Conservation (phyloP, 1,140 invertebrate species). For the Drosophila sp. region DNA sequence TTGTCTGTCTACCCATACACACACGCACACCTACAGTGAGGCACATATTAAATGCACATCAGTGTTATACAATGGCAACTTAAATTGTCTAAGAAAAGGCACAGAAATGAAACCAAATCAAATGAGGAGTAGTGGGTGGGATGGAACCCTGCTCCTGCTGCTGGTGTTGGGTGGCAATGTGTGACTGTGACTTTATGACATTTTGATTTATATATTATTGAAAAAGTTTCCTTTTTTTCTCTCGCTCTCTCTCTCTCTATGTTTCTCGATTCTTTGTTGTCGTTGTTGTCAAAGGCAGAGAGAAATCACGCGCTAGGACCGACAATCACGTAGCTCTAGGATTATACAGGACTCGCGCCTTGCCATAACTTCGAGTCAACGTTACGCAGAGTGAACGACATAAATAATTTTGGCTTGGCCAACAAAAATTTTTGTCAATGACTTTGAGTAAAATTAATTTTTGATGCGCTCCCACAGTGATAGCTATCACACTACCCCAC, state of each 20-base stretch:
- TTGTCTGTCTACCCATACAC: slow-evolving; percentile 32
- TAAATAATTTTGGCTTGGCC: slow-evolving; percentile 68
- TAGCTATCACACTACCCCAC: slow-evolving; percentile 11
- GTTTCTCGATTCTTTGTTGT: neutral
- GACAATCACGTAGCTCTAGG: slow-evolving; percentile 60
- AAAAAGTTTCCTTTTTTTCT: slow-evolving; percentile 63
- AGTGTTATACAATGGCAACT: slow-evolving; percentile 60
- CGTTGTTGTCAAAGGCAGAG: slow-evolving; percentile 46
- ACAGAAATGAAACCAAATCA: slow-evolving; percentile 44
- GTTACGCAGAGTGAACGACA: slow-evolving; percentile 55
- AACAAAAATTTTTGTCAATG: slow-evolving; percentile 53
- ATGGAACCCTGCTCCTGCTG: neutral
- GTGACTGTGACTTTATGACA: slow-evolving; percentile 75
- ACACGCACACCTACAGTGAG: slow-evolving; percentile 8
- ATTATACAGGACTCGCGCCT: neutral
- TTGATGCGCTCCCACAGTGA: slow-evolving; percentile 49
- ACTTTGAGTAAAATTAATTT: slow-evolving; percentile 66
- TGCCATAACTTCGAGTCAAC: slow-evolving; percentile 6
- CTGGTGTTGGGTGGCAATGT: slow-evolving; percentile 42
- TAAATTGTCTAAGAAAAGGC: slow-evolving; percentile 69
- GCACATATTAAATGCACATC: slow-evolving; percentile 74
- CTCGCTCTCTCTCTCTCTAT: neutral
- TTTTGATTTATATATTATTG: slow-evolving; percentile 83
- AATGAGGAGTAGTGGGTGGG: slow-evolving; percentile 15
- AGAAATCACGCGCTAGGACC: slow-evolving; percentile 59